Conservation (phyloP, 2,797 vertebrate species). For the Lagorchestes hirsutus region DNA sequence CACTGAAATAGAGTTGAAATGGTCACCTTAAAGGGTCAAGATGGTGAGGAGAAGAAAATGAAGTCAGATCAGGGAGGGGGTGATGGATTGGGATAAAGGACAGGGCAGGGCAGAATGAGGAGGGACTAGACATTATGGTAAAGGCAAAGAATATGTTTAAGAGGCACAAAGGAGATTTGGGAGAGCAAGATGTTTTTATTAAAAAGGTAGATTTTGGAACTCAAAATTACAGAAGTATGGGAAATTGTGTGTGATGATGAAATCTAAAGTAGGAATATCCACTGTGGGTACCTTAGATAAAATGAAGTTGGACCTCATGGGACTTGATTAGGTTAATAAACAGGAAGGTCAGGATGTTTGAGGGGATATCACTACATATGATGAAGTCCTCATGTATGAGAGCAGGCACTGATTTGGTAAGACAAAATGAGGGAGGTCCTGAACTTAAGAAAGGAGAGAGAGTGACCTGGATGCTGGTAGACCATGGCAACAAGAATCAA, state of each 20-base stretch:
- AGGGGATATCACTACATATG: not conserved
- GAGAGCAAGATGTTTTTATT: not conserved
- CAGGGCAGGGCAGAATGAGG: not conserved
- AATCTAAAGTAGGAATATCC: not conserved
- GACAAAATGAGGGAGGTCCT: not conserved
- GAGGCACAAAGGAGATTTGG: not conserved
- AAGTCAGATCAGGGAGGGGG: not conserved
- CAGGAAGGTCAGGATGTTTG: not conserved
- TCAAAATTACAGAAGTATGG: not conserved
- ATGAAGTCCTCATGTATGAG: not conserved
- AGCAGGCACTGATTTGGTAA: not conserved
- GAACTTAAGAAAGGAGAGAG: not conserved
- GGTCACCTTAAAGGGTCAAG: not conserved
- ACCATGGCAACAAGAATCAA: not conserved
- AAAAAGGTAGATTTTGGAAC: not conserved
- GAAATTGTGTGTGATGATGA: not conserved
- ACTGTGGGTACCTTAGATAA: not conserved
- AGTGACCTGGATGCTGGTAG: not conserved
- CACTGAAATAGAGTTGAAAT: not conserved
- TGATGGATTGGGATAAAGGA: not conserved
- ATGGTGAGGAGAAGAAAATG: not conserved
- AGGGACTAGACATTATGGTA: not conserved
- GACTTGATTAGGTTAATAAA: not conserved
- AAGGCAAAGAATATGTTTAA: not conserved
- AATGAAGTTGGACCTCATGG: not conserved